Evolutionary conservation across 1,140 invertebrate genomes (phyloP).

Genomic region (Theocolax elegans): DNA sequence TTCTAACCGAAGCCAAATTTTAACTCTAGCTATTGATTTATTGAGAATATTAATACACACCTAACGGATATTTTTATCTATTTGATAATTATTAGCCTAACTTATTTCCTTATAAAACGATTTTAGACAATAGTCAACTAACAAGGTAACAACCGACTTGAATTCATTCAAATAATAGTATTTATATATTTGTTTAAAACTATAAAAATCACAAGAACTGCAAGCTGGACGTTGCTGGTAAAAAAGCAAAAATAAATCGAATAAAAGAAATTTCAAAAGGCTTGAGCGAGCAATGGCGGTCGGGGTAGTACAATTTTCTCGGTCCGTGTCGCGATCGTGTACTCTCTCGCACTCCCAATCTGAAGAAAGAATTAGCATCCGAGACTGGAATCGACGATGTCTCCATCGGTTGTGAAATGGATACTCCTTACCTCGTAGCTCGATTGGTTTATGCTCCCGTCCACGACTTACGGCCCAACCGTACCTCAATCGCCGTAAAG

Average conservation of each 20-base stretch:
- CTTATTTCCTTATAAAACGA: too few relatives aligned
- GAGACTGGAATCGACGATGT: conserved; percentile 51
- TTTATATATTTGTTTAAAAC: too few relatives aligned
- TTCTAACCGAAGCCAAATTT: too few relatives aligned
- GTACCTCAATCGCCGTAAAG: conserved; percentile 49
- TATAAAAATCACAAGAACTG: too few relatives aligned
- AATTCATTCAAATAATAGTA: too few relatives aligned
- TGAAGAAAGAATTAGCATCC: conserved; percentile 22
- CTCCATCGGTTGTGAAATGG: conserved; percentile 64
- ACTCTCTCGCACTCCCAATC: too few relatives aligned
- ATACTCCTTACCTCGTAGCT: conserved; percentile 53
- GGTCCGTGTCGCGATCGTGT: neutral
- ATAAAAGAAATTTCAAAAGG: neutral
- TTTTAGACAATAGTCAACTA: too few relatives aligned
- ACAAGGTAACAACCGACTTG: too few relatives aligned
- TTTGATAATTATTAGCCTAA: too few relatives aligned
- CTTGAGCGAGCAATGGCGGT: neutral
- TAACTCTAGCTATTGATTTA: too few relatives aligned
- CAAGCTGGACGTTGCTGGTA: neutral
- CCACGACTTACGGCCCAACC: conserved; percentile 53
- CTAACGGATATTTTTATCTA: too few relatives aligned
- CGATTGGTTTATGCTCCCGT: conserved; percentile 61
- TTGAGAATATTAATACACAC: too few relatives aligned
- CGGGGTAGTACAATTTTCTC: neutral
- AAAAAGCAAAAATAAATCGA: neutral